These are phyloP conservation scores for Cervus canadensis DNA, from an alignment of 2,113 vertebrate species.

Conservation along the genomic window DNA sequence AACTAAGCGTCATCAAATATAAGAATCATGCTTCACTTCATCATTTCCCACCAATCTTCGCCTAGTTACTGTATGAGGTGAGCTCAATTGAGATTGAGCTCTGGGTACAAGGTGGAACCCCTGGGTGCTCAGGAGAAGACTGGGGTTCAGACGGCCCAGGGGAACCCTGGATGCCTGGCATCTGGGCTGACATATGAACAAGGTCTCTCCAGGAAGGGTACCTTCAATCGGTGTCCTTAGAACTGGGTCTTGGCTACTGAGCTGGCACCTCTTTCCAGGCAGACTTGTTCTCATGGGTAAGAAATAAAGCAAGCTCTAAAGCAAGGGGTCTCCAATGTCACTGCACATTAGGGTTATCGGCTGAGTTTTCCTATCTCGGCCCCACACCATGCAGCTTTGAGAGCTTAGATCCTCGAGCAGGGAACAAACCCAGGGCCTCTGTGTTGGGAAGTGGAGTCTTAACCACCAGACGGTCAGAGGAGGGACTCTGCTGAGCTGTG, in stretches of 20 bases:
- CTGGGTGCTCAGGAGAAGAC: not conserved
- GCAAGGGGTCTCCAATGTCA: not conserved
- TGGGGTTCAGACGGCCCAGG: not conserved
- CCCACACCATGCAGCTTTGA: not conserved
- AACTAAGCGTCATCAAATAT: not conserved
- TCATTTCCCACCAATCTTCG: not conserved
- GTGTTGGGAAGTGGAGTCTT: not conserved
- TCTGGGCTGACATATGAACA: not conserved
- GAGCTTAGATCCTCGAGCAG: not conserved
- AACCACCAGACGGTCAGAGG: not conserved
- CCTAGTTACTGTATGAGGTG: not conserved
- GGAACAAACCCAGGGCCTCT: not conserved
- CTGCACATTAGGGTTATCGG: not conserved
- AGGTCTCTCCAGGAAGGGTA: not conserved
- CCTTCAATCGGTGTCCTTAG: not conserved
- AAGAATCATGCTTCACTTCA: not conserved
- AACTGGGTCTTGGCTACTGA: not conserved
- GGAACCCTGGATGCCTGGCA: not conserved
- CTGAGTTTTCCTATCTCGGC: not conserved
- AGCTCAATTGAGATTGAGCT: not conserved
- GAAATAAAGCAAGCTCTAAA: not conserved
- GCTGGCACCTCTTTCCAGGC: not conserved
- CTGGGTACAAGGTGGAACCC: not conserved
- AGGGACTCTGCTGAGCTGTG: not conserved
- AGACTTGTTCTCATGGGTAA: not conserved